Evolutionary conservation across 2,888 invertebrate genomes (phyloP), one percentile per base, ranked within the genome.

Genomic region (Synergus gifuensis): DNA sequence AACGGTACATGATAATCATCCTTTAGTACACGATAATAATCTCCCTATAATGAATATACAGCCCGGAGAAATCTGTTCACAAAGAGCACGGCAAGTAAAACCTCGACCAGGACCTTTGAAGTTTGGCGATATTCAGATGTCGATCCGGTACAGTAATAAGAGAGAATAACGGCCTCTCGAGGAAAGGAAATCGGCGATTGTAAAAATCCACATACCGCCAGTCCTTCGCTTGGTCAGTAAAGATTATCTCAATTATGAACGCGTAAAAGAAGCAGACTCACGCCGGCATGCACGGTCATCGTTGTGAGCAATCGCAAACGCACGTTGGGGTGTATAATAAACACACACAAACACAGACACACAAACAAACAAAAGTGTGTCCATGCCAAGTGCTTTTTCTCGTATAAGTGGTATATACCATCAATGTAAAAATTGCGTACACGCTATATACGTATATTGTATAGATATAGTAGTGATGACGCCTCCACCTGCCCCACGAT

Each of bases 171-270:
- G 84, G 85, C 82, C 66, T 79, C 83, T 81, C 79, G 83, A 82
- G 79, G 84, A 81, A 85, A 88, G 87, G 87, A 88, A 89, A 85
- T 85, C 82, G 84, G 78, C 85, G 83, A 88, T 89, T 83, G 87
- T 85, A 90, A 90, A 89, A 90, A 89, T 90, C 85, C 85, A 86
- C 88, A 88, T 89, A 88, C 89, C 90, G 83, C 73, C 86, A 81
- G 86, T 84, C 84, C 86, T 83, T 83, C 83, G 83, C 85, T 83
- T 82, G 82, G 82, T 84, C 82, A 82, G 82, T 85, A 86, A 89
- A 90, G 87, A 90, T 90, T 90, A 90, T 89, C 88, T 90, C 89
- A 90, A 90, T 90, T 89, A 90, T 89, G 86, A 90, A 88, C 88
- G 89, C 88, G 88, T 88, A 89, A 90, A 90, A 90, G 88, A 88